Base-by-base conservation (phyloP, 2,888 invertebrate genomes). In the Tetropium fuscum region DNA sequence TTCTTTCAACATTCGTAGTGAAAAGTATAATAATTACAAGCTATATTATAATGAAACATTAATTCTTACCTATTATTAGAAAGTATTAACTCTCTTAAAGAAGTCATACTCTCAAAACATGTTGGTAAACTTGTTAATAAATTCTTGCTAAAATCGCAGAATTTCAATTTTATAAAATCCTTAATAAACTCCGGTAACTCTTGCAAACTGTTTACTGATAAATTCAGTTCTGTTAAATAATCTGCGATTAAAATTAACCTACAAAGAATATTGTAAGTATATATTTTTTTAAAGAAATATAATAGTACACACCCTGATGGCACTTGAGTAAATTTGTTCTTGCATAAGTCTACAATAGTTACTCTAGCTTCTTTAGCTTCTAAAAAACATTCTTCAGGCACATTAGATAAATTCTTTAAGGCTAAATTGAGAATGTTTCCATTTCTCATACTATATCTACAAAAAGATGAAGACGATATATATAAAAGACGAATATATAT, bases 71-170 rank as follows among this genome's bases (percentile, higher is more conserved):
- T 91, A 82, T 96, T 96, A 76, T 88, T 90, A 3, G 91, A 89
- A 70, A 96, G 85, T 70, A 91, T 89, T 4, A 96, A 84, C 81
- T 95, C 95, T 68, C 93, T 85, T 65, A 96, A 78, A 48, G 87
- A 83, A 53, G 86, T 86, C 65, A 95, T 79, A 27, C 82, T 72
- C 60, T 86, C 84, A 41, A 93, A 79, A 70, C 86, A 88, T 0
- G 80, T 66, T 0, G 93, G 93, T 59, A 95, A 79, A 38, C 86
- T 84, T 0, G 81, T 75, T 3, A 96, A 80, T 53, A 81, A 81
- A 81, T 96, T 95, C 76, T 88, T 91, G 69, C 91, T 89, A 45
- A 95, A 78, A 79, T 95, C 91, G 8, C 95, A 78, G 72, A 85
- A 88, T 66, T 88, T 87, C 32, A 95, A 81, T 63, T 87, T 87